These are phyloP conservation scores for Pangasianodon hypophthalmus DNA, from an alignment of 2,113 vertebrate genomes.

Conservation along the genomic window DNA sequence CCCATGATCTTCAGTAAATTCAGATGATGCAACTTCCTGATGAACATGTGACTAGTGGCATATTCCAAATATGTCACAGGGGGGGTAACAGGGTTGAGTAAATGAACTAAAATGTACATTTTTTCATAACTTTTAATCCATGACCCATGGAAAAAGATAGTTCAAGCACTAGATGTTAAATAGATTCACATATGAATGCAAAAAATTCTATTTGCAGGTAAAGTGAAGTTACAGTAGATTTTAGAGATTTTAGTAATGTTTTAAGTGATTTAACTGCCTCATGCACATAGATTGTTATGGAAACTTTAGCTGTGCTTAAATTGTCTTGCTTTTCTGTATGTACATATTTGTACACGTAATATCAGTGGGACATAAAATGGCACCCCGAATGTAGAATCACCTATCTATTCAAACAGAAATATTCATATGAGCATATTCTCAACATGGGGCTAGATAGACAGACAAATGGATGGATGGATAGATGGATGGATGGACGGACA, in stretches of 20 bases:
- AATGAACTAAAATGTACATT: not conserved
- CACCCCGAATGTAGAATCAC: not conserved
- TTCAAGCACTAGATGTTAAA: not conserved
- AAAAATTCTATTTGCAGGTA: not conserved
- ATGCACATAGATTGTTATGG: not conserved
- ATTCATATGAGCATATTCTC: not conserved
- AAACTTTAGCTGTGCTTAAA: not conserved
- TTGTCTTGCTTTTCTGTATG: not conserved
- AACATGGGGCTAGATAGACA: not conserved
- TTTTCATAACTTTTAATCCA: not conserved
- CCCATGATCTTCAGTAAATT: not conserved
- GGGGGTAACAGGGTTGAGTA: not conserved
- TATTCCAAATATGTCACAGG: no score
- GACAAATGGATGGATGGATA: not conserved
- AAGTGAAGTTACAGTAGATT: not conserved
- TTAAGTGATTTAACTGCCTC: not conserved
- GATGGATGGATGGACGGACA: not conserved
- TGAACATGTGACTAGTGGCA: not conserved
- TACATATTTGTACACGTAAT: not conserved
- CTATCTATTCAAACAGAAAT: not conserved
- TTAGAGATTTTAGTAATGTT: not conserved
- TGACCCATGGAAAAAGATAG: not conserved
- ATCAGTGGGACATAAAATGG: not conserved
- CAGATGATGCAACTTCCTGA: not conserved
- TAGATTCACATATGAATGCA: not conserved